A percentile compares a stretch with the other conserved stretches of the same genome.
Evolutionary conservation across 2,888 invertebrate species (phyloP).

Genomic region (Cartodere bifasciata): DNA sequence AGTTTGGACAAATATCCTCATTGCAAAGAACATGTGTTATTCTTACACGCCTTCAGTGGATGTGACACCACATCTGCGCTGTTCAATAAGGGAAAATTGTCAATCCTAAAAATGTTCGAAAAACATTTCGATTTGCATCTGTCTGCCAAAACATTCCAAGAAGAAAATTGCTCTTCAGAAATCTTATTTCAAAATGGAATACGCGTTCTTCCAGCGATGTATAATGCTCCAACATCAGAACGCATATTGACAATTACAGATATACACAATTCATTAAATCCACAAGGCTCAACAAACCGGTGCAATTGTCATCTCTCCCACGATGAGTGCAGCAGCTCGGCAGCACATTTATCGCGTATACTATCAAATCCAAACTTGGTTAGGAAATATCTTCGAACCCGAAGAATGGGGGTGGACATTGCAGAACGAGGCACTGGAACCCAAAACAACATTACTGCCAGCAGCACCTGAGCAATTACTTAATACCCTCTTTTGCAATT

Average conservation of each 20-base stretch:
- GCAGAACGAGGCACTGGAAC: conserved; percentile 23
- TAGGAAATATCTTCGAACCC: conserved; percentile 19
- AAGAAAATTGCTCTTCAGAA: conserved; percentile 27
- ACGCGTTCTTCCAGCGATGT: conserved; percentile 23
- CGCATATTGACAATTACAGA: conserved; percentile 16
- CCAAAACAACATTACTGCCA: conserved; percentile 21
- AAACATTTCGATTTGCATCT: conserved; percentile 22
- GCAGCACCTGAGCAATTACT: conserved; percentile 22
- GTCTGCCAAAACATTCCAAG: conserved; percentile 22
- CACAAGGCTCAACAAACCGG: conserved; percentile 25
- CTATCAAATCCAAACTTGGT: conserved; percentile 19
- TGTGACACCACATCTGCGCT: conserved; percentile 21
- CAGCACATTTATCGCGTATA: conserved; percentile 18
- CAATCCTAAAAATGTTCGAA: conserved; percentile 19
- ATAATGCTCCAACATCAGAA: conserved; percentile 25
- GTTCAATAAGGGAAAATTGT: conserved; percentile 23
- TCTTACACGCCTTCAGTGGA: conserved; percentile 18
- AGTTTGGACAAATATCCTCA: conserved; percentile 18
- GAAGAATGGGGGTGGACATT: conserved; percentile 18
- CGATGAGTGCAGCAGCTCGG: conserved; percentile 23
- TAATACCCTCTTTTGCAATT: conserved; percentile 20
- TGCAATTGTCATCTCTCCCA: conserved; percentile 25
- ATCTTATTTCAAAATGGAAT: conserved; percentile 22
- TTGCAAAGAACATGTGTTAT: conserved; percentile 18
- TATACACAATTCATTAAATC: conserved; percentile 22